Percentiles rank a stretch among this genome's conserved stretches.
These are phyloP conservation scores for Tenodera sinensis DNA, from an alignment of 2,888 invertebrate genomes.

Conservation along the genomic window DNA sequence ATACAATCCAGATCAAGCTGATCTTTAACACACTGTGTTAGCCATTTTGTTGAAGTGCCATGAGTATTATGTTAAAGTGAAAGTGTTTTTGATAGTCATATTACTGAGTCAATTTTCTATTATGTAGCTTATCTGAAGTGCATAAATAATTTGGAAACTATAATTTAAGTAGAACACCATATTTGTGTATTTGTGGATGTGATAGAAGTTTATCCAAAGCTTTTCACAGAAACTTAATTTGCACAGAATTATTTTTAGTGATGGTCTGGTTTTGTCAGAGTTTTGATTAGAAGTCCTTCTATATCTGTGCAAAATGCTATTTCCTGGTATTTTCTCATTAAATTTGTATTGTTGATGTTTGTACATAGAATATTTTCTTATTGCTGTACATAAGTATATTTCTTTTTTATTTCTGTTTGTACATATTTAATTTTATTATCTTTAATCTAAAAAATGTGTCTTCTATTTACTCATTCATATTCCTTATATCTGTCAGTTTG, in stretches of 20 bases:
- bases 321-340: neutral
- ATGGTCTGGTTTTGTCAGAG: neutral
- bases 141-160: neutral
- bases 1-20: neutral
- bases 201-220: neutral
- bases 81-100: neutral
- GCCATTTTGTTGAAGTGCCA: neutral
- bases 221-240: neutral
- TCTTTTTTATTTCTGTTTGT: neutral
- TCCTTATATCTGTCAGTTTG: neutral
- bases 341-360: neutral
- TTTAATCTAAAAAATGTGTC: neutral
- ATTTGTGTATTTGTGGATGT: neutral
- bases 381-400: slow-evolving; percentile 1
- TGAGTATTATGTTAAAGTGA: neutral
- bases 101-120: neutral
- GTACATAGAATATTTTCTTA: slow-evolving; percentile 1
- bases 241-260: neutral
- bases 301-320: neutral
- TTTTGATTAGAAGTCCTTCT: neutral
- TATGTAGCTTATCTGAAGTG: neutral
- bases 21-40: neutral
- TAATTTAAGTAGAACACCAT: neutral
- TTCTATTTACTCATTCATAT: neutral
- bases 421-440: neutral